These are phyloP conservation scores for Erebia aethiops DNA, from an alignment of 2,888 invertebrate species.

Conservation along the genomic window DNA sequence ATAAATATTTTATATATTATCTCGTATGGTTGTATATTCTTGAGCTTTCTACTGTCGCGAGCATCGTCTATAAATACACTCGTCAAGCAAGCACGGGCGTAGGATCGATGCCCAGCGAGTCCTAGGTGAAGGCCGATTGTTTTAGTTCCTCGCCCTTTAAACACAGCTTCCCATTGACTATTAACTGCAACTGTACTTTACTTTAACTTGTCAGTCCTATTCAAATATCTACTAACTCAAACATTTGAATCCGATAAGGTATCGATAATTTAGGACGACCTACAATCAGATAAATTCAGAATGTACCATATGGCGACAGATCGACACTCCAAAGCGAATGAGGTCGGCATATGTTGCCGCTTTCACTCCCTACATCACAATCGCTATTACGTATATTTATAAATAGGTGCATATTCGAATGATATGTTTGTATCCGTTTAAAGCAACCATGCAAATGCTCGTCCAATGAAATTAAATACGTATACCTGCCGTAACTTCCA, in stretches of 20 bases:
- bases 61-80: slow-evolving; percentile 73
- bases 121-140: slow-evolving; percentile 77
- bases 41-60: slow-evolving; percentile 56
- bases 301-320: slow-evolving; percentile 75
- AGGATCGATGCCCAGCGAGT: slow-evolving; percentile 73
- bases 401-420: slow-evolving; percentile 41
- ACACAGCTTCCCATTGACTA: slow-evolving; percentile 55
- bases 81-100: slow-evolving; percentile 65
- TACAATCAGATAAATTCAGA: slow-evolving; percentile 67
- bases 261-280: slow-evolving; percentile 43
- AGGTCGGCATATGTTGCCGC: slow-evolving; percentile 79
- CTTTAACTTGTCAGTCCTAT: neutral
- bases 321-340: slow-evolving; percentile 76
- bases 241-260: slow-evolving; percentile 21
- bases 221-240: neutral
- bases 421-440: slow-evolving; percentile 29
- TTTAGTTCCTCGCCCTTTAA: slow-evolving; percentile 65
- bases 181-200: slow-evolving; percentile 10
- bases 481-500: slow-evolving; percentile 15
- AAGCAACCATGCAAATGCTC: slow-evolving; percentile 17
- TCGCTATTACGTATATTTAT: slow-evolving; percentile 60
- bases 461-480: slow-evolving; percentile 1
- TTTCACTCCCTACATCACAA: slow-evolving; percentile 78
- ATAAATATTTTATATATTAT: slow-evolving; percentile 28
- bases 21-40: slow-evolving; percentile 24